Base-by-base conservation (phyloP, 1,140 invertebrate genomes). In the Glomeris maerens region DNA sequence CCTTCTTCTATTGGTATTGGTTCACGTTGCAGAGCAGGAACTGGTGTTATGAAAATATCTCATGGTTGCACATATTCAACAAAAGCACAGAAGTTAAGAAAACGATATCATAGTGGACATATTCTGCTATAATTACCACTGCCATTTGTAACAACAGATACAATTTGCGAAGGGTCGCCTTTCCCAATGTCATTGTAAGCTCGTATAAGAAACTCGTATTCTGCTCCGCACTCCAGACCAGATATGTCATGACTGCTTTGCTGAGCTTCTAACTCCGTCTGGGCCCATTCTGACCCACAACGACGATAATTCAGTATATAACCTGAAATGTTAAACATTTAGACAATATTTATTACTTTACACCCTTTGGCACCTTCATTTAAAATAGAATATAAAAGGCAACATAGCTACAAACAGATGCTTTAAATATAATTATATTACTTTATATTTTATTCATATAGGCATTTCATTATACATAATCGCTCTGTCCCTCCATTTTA, bases 1-100 rank as follows among this genome's bases (percentile, higher is more conserved):
- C 81, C 81, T 1, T 69, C 60, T 0, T 83, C 85, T 45, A 42
- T 42, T 5, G 17, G 17, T 5, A 4, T 10, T 4, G 17, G 20
- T 42, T 42, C 40, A 21, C 5, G 10, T 4, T 17, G 17, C 4
- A 42, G 20, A 17, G 4, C 20, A 5, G 40, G 4, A 4, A 42
- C 40, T 42, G 25, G 10, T 21, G 25, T n/a, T n/a, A 5, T 5
- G 4, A 42, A 45, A 45, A 4, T n/a, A 45, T 41, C 20, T 4
- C 10, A 5, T 26, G 40, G 40, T 42, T 7, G 25, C 17, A 42
- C 4, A 7, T 17, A 21, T 25, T 7, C 5, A 5, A 42, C 20
- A 42, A 42, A 4, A 42, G 25, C 40, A 21, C 17, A 21, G n/a
- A n/a, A n/a, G n/a, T n/a, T n/a, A n/a, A n/a, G n/a, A n/a, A n/a